Evolutionary conservation across 37 sponge, comb jelly and placozoan genomes (phyloP).

Genomic region (Halichondria panicea): DNA sequence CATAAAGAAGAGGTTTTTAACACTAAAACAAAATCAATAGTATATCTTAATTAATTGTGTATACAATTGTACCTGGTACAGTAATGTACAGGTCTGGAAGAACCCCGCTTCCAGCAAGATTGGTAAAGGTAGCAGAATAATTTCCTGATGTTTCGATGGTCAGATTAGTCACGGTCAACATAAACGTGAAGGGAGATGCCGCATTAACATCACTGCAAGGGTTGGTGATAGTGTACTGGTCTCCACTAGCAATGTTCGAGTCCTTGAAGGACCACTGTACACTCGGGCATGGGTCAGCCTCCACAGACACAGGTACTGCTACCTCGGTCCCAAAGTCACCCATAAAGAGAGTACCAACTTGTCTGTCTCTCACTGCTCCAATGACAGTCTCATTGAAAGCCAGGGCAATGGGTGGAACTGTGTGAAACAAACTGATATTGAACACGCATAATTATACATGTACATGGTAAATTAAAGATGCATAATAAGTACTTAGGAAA

Average conservation of each 20-base stretch:
- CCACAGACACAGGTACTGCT: conserved; percentile 2
- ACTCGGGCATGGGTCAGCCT: conserved; percentile 40
- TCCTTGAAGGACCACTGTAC: conserved; percentile 18
- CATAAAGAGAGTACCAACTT: background rate
- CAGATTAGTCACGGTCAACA: conserved; percentile 18
- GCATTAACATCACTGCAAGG: background rate
- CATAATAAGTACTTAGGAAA: too few species aligned
- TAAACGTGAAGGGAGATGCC: conserved; percentile 5
- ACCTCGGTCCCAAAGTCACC: background rate
- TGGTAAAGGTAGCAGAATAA: conserved; percentile 31
- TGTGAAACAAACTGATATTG: too few species aligned
- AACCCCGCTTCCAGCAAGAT: background rate
- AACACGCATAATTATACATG: too few species aligned
- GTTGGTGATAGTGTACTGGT: background rate
- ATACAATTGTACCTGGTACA: conserved; percentile 13
- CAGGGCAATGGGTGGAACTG: too few species aligned
- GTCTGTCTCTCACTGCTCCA: too few species aligned
- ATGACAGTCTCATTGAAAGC: too few species aligned
- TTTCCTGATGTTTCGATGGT: background rate
- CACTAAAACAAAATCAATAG: too few species aligned
- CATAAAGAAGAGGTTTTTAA: background rate
- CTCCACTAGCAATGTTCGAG: background rate
- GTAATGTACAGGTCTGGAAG: conserved; percentile 1
- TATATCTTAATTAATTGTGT: too few species aligned
- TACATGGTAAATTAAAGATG: too few species aligned